Evolutionary conservation across 1,140 invertebrate species (phyloP).

Genomic region (Meteorus sp.): DNA sequence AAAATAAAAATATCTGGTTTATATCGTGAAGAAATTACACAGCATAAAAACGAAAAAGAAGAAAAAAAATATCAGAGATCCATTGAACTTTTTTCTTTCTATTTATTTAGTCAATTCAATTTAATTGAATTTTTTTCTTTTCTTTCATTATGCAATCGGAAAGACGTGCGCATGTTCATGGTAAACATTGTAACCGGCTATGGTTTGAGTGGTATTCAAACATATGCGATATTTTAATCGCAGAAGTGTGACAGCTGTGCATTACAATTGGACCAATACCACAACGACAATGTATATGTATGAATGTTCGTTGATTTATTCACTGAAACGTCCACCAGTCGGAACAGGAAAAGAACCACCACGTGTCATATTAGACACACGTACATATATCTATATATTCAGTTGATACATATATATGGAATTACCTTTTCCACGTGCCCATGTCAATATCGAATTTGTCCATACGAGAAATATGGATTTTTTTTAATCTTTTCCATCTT

Average conservation of each 20-base stretch:
- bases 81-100: slow-evolving; percentile 1
- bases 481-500: no score
- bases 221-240: slow-evolving; percentile 13
- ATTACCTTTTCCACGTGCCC: no score
- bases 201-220: slow-evolving; percentile 3
- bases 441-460: no score
- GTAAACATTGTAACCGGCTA: not conserved
- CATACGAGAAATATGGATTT: no score
- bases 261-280: not conserved
- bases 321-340: not conserved
- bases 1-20: slow-evolving; percentile 4
- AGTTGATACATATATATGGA: no score
- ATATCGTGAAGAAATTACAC: not conserved
- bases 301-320: slow-evolving; percentile 6
- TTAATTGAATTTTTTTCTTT: no score
- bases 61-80: not conserved
- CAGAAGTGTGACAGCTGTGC: slow-evolving; percentile 8
- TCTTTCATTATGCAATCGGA: no score
- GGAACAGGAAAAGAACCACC: no score
- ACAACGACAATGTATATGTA: no score
- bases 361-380: no score
- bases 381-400: no score
- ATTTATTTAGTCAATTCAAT: no score
- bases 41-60: not conserved
- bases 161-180: not conserved